Evolutionary conservation across 2,113 vertebrate species (phyloP).

Genomic region (Hepsetus odoe): DNA sequence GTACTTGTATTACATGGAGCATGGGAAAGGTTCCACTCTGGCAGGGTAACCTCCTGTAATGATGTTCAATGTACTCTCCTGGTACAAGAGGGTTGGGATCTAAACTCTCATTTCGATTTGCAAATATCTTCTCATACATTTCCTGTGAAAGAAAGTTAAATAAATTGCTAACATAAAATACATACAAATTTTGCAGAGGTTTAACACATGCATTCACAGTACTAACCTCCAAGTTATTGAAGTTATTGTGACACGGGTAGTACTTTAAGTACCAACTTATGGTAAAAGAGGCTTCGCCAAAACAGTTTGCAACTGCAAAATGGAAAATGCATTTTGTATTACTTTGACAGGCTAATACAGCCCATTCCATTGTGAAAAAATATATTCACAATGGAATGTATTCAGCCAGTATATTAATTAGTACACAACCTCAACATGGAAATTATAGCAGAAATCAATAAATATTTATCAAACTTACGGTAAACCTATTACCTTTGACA

Average conservation of each 20-base stretch:
- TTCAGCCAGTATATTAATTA: too few species aligned
- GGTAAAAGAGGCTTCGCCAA: slow-evolving; percentile 72
- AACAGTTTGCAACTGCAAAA: slow-evolving; percentile 76
- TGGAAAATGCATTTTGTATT: too few species aligned
- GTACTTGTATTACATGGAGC: slow-evolving; percentile 74
- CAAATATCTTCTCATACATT: slow-evolving; percentile 67
- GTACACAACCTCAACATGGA: neutral
- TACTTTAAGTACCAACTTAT: slow-evolving; percentile 82
- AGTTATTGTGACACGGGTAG: slow-evolving; percentile 83
- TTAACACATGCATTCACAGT: neutral
- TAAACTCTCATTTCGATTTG: slow-evolving; percentile 61
- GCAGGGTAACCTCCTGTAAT: slow-evolving; percentile 70
- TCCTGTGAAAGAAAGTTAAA: slow-evolving; percentile 70
- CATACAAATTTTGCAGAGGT: too few species aligned
- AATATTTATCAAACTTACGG: neutral
- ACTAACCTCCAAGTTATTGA: slow-evolving; percentile 83
- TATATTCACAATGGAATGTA: too few species aligned
- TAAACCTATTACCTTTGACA: slow-evolving; percentile 74
- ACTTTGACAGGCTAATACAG: too few species aligned
- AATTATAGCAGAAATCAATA: neutral
- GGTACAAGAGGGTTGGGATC: slow-evolving; percentile 67
- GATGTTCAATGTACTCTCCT: slow-evolving; percentile 79
- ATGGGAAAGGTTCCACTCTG: slow-evolving; percentile 68
- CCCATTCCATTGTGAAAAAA: too few species aligned
- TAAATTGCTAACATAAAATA: too few species aligned